Evolutionary conservation across 2,888 invertebrate genomes (phyloP), one percentile per base, ranked within the genome.

Genomic region (Caenorhabditis angaria): DNA sequence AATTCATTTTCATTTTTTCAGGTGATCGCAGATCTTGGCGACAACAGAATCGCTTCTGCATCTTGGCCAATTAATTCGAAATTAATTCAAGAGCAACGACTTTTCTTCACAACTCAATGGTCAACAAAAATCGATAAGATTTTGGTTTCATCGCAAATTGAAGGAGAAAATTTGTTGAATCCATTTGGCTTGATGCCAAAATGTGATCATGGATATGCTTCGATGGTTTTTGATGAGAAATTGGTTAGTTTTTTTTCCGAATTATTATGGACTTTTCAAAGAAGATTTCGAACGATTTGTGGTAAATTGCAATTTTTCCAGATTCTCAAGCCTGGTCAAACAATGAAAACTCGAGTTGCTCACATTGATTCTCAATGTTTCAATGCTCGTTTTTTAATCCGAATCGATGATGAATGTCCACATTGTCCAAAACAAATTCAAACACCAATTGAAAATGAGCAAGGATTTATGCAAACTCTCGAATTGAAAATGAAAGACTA

Each of bases 91-190:
- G 28, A 53, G 3, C 41, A 66, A 41, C 54, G 47, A 20, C 51
- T 61, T 18, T 67, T 58, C 20, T 71, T 67, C 67, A 53, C 58
- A 12, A 64, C 60, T 28, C 66, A 71, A 58, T 71, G 71, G 71
- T 54, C 55, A 24, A 61, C 54, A 14, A 32, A 59, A 20, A 28
- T 64, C 18, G 53, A 56, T 1, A 50, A 59, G 2, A 51, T 71
- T 25, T 58, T 63, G 8, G 57, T 67, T 4, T 41, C 35, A 6
- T 56, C 61, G 5, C 66, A 67, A 51, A 61, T 71, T 51, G 67
- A 67, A 41, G 71, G 66, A 20, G 64, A 63, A 24, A 61, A 60
- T 27, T 50, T 48, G 12, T 24, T 71, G 61, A 71, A 71, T 54
- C 71, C 71, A 28, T 71, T 67, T 51, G 71, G 71, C 18, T 56